Conservation (phyloP, 1,140 invertebrate genomes). For the Penaeus indicus region DNA sequence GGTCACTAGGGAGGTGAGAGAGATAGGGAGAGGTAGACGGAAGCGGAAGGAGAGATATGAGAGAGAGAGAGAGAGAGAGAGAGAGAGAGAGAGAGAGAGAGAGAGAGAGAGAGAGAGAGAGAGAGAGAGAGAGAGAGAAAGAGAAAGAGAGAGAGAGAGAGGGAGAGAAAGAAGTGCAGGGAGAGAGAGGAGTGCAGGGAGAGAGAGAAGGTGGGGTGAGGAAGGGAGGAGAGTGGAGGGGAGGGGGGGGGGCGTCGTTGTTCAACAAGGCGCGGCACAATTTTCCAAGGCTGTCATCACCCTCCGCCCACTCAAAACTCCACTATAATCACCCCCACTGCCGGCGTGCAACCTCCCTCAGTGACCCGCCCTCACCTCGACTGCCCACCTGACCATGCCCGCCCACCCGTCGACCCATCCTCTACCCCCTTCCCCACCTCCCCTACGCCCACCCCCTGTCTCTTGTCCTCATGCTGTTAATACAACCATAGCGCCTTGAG, state of each 20-base stretch:
- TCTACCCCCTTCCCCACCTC: neutral
- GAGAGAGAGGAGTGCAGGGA: neutral
- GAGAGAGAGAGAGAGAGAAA: no score
- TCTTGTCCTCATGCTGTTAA: neutral
- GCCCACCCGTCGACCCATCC: constrained; percentile 21
- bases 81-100: neutral
- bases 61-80: neutral
- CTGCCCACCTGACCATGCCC: constrained; percentile 9
- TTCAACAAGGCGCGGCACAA: constrained; percentile 60
- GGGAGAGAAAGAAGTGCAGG: no score
- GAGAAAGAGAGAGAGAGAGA: no score
- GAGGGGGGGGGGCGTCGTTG: neutral
- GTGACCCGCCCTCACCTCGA: constrained; percentile 8
- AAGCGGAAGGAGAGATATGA: neutral
- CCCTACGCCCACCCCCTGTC: neutral
- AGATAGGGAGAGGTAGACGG: neutral
- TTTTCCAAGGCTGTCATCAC: constrained; percentile 62
- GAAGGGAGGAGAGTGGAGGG: neutral
- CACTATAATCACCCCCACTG: constrained; percentile 59
- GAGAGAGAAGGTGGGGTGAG: neutral
- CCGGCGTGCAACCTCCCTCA: constrained; percentile 44
- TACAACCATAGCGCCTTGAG: neutral
- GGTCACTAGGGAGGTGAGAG: neutral
- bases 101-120: neutral
- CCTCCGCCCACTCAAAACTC: constrained; percentile 51